These are phyloP conservation scores for Salpingus planirostris DNA, from an alignment of 2,888 invertebrate species.

Conservation along the genomic window DNA sequence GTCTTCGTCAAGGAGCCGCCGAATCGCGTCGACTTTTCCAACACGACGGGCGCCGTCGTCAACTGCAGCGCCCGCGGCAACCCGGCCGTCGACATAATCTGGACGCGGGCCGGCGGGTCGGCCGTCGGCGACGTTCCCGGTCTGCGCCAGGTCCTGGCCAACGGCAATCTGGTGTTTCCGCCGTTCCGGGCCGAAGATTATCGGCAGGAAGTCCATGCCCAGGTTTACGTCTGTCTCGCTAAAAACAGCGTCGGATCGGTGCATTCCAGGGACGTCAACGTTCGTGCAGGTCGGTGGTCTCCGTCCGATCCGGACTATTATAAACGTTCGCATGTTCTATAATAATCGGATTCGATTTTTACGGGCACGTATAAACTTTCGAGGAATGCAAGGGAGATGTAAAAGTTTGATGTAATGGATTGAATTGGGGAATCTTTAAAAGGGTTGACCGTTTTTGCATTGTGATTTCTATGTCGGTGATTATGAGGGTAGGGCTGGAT, in stretches of 20 bases:
- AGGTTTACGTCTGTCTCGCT: slow-evolving; percentile 87
- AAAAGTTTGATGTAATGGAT: too few species aligned
- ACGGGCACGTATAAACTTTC: too few species aligned
- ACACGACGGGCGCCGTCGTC: slow-evolving; percentile 86
- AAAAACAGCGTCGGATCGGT: slow-evolving; percentile 84
- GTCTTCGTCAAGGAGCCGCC: slow-evolving; percentile 88
- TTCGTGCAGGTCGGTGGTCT: slow-evolving; percentile 83
- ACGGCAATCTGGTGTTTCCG: slow-evolving; percentile 88
- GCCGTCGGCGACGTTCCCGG: slow-evolving; percentile 85
- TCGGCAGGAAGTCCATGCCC: slow-evolving; percentile 88
- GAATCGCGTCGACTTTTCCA: slow-evolving; percentile 87
- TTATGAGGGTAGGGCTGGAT: too few species aligned
- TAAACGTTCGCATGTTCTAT: too few species aligned
- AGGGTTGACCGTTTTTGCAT: too few species aligned
- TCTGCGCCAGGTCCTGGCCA: slow-evolving; percentile 54
- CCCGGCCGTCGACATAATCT: slow-evolving; percentile 85
- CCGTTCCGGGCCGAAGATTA: slow-evolving; percentile 92
- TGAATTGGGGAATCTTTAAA: background rate
- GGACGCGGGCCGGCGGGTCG: slow-evolving; percentile 85
- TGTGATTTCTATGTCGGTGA: too few species aligned
- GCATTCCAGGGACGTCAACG: slow-evolving; percentile 86
- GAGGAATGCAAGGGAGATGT: too few species aligned
- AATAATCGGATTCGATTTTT: too few species aligned
- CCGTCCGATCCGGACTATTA: too few species aligned
- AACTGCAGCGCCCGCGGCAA: slow-evolving; percentile 88